A percentile compares a stretch with the other conserved stretches of the same genome.
phyloP scores from a whole-genome alignment of 1,140 invertebrate species.

The Drosophila bipectinata region DNA sequence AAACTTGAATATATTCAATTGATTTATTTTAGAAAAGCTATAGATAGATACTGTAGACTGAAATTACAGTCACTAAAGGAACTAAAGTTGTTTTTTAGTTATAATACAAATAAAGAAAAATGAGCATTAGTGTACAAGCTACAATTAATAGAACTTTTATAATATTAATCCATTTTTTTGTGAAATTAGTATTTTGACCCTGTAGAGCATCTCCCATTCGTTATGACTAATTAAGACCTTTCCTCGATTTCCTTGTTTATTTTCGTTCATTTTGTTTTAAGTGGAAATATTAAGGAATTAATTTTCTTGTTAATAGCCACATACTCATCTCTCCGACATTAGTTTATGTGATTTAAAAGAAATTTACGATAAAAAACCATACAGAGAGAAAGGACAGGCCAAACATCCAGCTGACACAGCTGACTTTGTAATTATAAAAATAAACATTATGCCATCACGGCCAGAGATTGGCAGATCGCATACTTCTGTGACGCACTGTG shows the following conservation, averaged over 20 bases:
- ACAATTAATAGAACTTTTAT: too few relatives aligned
- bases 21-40: conserved; percentile 53
- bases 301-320: conserved; percentile 67
- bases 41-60: conserved; percentile 30
- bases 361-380: conserved; percentile 33
- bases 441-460: conserved; percentile 54
- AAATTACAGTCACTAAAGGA: background rate
- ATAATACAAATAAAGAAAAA: background rate
- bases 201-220: conserved; percentile 40
- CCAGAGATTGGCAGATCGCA: conserved; percentile 11
- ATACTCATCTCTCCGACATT: conserved; percentile 55
- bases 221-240: background rate
- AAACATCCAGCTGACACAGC: conserved; percentile 27
- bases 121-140: too few relatives aligned
- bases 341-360: conserved; percentile 52
- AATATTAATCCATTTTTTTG: background rate
- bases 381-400: background rate
- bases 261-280: conserved; percentile 24
- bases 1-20: conserved; percentile 31
- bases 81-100: background rate
- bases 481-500: conserved; percentile 50
- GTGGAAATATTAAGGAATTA: conserved; percentile 52
- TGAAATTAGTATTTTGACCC: background rate
- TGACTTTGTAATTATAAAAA: conserved; percentile 53
- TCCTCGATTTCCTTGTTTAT: conserved; percentile 10